Conservation (phyloP, 2,113 vertebrate genomes). For the Buteo buteo region DNA sequence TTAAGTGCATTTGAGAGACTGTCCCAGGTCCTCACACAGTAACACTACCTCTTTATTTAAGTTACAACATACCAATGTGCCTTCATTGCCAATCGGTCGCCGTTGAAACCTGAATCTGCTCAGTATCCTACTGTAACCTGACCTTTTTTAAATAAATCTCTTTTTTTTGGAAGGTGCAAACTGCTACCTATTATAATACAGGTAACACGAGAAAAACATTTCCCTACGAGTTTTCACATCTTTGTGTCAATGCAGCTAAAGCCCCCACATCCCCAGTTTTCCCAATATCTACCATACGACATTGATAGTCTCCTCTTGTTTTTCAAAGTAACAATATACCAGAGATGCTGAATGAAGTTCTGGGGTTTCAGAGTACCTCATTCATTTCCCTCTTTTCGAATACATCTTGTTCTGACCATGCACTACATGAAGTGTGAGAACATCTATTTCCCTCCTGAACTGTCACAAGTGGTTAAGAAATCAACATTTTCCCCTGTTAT, state of each 20-base stretch:
- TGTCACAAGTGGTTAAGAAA: neutral
- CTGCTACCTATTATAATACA: neutral
- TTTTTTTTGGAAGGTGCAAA: neutral
- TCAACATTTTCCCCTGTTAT: neutral
- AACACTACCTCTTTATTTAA: neutral
- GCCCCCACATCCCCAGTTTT: neutral
- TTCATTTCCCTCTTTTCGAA: neutral
- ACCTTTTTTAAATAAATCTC: accelerated
- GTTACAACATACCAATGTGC: neutral
- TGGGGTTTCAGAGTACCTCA: neutral
- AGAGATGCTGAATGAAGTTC: neutral
- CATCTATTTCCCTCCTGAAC: neutral
- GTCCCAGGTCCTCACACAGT: neutral
- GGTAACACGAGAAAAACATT: neutral
- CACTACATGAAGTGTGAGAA: neutral
- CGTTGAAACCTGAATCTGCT: neutral
- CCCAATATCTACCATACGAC: neutral
- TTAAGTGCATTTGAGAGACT: neutral
- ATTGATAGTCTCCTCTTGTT: neutral
- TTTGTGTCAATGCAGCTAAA: neutral
- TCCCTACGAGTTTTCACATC: neutral
- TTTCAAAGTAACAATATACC: neutral
- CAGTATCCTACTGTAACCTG: neutral
- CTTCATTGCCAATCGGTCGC: neutral
- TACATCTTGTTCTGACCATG: neutral